phyloP scores from a whole-genome alignment of 1,140 invertebrate species.

The Neelides sp. region DNA sequence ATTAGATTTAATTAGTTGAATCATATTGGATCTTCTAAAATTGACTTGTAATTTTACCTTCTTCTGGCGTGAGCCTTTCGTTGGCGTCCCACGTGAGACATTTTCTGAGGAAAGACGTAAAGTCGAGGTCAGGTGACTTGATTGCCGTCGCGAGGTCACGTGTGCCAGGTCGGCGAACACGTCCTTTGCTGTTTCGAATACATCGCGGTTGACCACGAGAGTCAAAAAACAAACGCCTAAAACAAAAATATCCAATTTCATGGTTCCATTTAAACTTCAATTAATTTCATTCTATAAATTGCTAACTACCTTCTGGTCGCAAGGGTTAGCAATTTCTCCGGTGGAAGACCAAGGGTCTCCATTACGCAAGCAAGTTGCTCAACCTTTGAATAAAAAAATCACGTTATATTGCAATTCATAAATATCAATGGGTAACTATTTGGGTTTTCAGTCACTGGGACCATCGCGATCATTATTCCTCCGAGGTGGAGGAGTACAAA shows the following conservation, averaged over 20 bases:
- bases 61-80: slow-evolving; percentile 79
- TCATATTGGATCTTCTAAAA: too few relatives aligned
- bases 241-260: not conserved
- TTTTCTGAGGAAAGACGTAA: slow-evolving; percentile 27
- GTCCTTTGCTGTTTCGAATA: slow-evolving; percentile 26
- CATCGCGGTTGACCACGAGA: slow-evolving; percentile 27
- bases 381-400: slow-evolving; percentile 39
- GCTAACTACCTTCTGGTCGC: slow-evolving; percentile 48
- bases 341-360: slow-evolving; percentile 84
- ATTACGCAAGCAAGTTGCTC: slow-evolving; percentile 96
- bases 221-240: slow-evolving; percentile 22
- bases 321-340: slow-evolving; percentile 62
- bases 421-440: too few relatives aligned
- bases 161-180: slow-evolving; percentile 23
- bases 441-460: too few relatives aligned
- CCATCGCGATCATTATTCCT: too few relatives aligned
- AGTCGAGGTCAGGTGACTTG: slow-evolving; percentile 26
- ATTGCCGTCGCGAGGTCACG: slow-evolving; percentile 20
- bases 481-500: too few relatives aligned
- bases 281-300: not conserved
- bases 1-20: too few relatives aligned
- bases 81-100: slow-evolving; percentile 69
- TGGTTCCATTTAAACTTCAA: not conserved
- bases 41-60: too few relatives aligned
- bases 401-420: too few relatives aligned